A percentile compares a stretch with the other conserved stretches of the same genome.
phyloP scores from a whole-genome alignment of 2,888 invertebrate genomes.

The Trissolcus japonicus region DNA sequence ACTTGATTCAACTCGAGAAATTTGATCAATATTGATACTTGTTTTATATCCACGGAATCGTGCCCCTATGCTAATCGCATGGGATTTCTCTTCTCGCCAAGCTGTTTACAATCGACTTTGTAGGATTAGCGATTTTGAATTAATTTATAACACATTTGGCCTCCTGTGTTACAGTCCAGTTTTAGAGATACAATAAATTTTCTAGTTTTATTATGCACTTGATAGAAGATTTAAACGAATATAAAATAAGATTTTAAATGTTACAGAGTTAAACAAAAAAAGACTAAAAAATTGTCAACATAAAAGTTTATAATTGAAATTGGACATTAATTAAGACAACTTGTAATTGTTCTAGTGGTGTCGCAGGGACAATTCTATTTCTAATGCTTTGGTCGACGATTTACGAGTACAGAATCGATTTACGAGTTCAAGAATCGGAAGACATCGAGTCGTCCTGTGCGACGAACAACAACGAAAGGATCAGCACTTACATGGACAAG shows the following conservation, averaged over 20 bases:
- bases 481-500: slow-evolving; percentile 77
- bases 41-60: neutral
- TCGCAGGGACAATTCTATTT: slow-evolving; percentile 76
- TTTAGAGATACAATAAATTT: no score
- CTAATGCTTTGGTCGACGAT: slow-evolving; percentile 81
- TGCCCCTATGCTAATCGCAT: neutral
- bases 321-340: neutral
- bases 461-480: slow-evolving; percentile 76
- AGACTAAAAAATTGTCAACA: no score
- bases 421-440: slow-evolving; percentile 77
- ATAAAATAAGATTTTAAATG: no score
- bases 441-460: slow-evolving; percentile 75
- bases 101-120: neutral
- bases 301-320: neutral
- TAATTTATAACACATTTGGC: neutral
- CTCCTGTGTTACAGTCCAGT: no score
- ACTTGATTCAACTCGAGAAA: slow-evolving; percentile 20
- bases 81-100: neutral
- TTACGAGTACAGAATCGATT: slow-evolving; percentile 83
- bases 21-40: slow-evolving; percentile 22
- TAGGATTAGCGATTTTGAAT: no score
- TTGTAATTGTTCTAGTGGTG: slow-evolving; percentile 76
- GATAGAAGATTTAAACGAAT: no score
- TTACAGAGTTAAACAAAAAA: no score
- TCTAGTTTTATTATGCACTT: no score